Conservation (phyloP, 1,140 invertebrate species). For the Holcopasites calliopsidis region DNA sequence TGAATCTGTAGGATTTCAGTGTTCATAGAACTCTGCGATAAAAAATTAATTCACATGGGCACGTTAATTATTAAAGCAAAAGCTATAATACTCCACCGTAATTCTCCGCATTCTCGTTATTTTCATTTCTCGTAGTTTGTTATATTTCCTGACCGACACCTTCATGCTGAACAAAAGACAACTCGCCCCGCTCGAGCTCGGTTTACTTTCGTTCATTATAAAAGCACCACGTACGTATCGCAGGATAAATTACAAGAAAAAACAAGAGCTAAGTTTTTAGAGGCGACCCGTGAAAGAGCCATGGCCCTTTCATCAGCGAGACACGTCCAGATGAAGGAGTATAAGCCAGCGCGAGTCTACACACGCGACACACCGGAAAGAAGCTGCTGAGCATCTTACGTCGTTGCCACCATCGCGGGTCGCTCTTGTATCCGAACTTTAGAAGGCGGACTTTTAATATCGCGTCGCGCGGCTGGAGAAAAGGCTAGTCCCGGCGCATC, state of each 20-base stretch:
- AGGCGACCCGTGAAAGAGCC: neutral
- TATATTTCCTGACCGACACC: neutral
- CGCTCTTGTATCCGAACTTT: conserved; percentile 24
- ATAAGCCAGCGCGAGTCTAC: neutral
- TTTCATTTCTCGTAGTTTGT: too few species aligned
- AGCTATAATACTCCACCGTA: too few species aligned
- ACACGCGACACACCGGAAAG: neutral
- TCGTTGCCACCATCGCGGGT: neutral
- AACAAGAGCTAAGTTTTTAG: conserved; percentile 13
- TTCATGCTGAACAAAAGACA: neutral
- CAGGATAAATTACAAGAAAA: conserved; percentile 22
- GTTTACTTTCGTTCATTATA: conserved; percentile 18
- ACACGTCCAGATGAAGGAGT: neutral
- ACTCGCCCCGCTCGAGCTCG: neutral
- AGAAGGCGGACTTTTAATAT: conserved; percentile 25
- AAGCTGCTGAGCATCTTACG: conserved; percentile 6
- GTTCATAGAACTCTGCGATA: too few species aligned
- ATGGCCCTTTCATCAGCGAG: conserved; percentile 12
- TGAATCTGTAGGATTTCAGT: too few species aligned
- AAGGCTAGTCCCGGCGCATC: neutral
- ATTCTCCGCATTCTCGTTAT: too few species aligned
- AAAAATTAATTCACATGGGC: too few species aligned
- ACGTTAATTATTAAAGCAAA: too few species aligned
- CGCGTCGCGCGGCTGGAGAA: neutral
- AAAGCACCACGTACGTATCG: neutral